Evolutionary conservation across 2,113 vertebrate genomes (phyloP).

Genomic region (Alexandromys fortis): DNA sequence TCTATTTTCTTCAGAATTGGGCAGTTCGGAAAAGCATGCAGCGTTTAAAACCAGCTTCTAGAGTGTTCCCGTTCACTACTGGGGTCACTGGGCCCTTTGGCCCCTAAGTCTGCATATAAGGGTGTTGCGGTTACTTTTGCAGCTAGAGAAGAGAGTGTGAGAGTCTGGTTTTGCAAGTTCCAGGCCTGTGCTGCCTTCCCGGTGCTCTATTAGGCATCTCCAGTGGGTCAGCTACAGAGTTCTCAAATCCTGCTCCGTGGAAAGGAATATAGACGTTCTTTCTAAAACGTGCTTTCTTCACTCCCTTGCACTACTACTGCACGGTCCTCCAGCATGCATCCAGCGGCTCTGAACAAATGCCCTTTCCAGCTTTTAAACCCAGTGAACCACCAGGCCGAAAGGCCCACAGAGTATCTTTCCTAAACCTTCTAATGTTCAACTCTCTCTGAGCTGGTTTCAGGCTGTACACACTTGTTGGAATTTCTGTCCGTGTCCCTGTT

Average conservation of each 20-base stretch:
- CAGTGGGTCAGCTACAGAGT: neutral
- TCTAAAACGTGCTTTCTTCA: neutral
- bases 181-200: neutral
- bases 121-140: neutral
- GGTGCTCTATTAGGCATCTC: neutral
- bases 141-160: neutral
- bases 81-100: neutral
- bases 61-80: neutral
- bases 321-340: neutral
- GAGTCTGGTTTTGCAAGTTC: neutral
- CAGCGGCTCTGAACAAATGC: neutral
- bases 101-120: neutral
- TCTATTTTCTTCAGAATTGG: neutral
- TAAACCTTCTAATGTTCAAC: neutral
- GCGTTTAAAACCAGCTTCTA: slow-evolving; percentile 3
- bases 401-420: neutral
- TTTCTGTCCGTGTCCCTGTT: neutral
- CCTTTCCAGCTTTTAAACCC: neutral
- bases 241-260: neutral
- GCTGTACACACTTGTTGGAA: neutral
- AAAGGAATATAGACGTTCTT: neutral
- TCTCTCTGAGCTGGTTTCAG: neutral
- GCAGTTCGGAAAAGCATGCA: neutral
- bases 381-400: neutral
- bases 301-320: neutral